A percentile compares a stretch with the other conserved stretches of the same genome.
phyloP scores from a whole-genome alignment of 1,140 invertebrate genomes.

The Conus betulinus region DNA sequence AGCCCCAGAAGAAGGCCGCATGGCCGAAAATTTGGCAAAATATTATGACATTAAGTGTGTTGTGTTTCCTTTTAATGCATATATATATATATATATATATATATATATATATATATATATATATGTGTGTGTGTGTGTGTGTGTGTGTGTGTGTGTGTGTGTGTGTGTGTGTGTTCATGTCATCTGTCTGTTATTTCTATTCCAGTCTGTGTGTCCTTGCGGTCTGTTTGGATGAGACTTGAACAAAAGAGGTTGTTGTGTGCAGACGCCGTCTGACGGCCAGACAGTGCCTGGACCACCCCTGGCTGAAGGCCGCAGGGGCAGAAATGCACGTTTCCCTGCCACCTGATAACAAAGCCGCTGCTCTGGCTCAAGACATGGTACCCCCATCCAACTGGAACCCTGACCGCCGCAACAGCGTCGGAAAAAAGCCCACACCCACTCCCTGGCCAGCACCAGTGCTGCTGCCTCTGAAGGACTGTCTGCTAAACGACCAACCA shows the following conservation, averaged over 20 bases:
- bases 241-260: background rate
- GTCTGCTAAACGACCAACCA: background rate
- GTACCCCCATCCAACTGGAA: conserved; percentile 47
- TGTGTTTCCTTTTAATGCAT: too few species aligned
- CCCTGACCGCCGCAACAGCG: conserved; percentile 36
- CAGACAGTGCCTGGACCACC: conserved; percentile 81
- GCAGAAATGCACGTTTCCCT: conserved; percentile 36
- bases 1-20: too few species aligned
- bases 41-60: too few species aligned
- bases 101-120: too few species aligned
- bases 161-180: too few species aligned
- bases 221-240: too few species aligned
- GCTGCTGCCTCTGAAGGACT: background rate
- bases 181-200: too few species aligned
- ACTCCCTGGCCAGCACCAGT: background rate
- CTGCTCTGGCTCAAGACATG: conserved; percentile 45
- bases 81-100: too few species aligned
- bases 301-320: conserved; percentile 76
- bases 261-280: conserved; percentile 81
- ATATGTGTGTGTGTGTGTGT: too few species aligned
- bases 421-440: background rate
- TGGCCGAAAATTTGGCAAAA: too few species aligned
- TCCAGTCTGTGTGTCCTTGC: too few species aligned
- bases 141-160: too few species aligned
- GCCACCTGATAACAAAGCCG: conserved; percentile 39